Evolutionary conservation across 2,888 invertebrate species (phyloP).

Genomic region (Mamestra brassicae): DNA sequence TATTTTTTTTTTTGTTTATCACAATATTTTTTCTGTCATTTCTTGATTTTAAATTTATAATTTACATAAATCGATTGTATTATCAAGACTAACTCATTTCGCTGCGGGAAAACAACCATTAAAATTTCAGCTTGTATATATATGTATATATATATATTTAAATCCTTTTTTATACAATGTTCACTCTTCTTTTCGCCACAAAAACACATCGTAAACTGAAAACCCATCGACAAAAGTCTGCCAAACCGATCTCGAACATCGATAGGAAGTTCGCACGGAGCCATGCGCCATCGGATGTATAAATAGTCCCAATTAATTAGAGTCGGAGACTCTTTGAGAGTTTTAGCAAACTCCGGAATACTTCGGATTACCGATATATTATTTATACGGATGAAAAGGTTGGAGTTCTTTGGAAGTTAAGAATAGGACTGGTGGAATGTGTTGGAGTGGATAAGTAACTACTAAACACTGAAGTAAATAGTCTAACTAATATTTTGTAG

Average conservation of each 20-base stretch:
- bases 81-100: too few species aligned
- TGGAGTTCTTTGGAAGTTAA: not conserved
- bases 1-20: too few species aligned
- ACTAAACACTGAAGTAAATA: not conserved
- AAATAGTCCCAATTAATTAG: conserved; percentile 63
- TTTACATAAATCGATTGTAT: too few species aligned
- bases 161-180: too few species aligned
- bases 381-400: conserved; percentile 34
- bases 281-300: conserved; percentile 26
- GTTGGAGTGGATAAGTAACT: not conserved
- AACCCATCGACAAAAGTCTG: not conserved
- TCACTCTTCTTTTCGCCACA: not conserved
- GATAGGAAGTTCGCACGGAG: conserved; percentile 43
- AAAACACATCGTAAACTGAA: not conserved
- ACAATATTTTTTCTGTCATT: too few species aligned
- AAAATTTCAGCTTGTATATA: too few species aligned
- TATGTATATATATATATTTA: too few species aligned
- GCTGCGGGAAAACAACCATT: too few species aligned
- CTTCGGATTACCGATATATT: conserved; percentile 34
- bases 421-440: not conserved
- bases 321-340: conserved; percentile 34
- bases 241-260: conserved; percentile 10
- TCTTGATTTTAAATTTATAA: too few species aligned
- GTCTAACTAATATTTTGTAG: not conserved
- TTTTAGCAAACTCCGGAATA: conserved; percentile 26